Conservation (phyloP, 2,888 invertebrate genomes). For the Agrilus cyanescens region DNA sequence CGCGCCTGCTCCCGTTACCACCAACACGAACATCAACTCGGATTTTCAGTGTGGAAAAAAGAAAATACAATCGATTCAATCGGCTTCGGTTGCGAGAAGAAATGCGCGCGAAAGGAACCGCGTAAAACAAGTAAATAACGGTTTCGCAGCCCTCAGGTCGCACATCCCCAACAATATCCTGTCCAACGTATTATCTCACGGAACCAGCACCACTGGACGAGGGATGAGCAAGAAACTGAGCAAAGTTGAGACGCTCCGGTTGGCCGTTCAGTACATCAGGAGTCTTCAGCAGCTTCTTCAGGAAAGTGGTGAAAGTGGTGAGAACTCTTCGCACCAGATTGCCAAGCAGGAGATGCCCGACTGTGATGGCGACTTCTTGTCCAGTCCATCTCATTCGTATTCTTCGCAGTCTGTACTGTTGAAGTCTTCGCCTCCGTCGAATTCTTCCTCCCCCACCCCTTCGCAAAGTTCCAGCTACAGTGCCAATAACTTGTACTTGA, state of each 20-base stretch:
- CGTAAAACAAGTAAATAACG: constrained; percentile 86
- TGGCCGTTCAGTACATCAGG: constrained; percentile 84
- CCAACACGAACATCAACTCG: too few species aligned
- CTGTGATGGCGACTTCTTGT: constrained; percentile 24
- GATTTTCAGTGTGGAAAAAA: too few species aligned
- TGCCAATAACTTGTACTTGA: constrained; percentile 18
- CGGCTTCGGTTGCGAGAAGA: constrained; percentile 59
- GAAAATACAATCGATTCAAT: too few species aligned
- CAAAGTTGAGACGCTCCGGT: constrained; percentile 79
- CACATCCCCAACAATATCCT: constrained; percentile 79
- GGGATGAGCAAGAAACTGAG: constrained; percentile 67
- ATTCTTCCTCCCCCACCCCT: constrained; percentile 9
- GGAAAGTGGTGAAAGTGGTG: constrained; percentile 41
- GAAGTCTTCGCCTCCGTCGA: neutral
- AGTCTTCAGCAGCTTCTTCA: constrained; percentile 66
- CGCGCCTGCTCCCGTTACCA: too few species aligned
- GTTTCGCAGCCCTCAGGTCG: constrained; percentile 75
- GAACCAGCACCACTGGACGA: constrained; percentile 42
- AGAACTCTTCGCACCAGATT: constrained; percentile 26
- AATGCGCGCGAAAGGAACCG: constrained; percentile 89
- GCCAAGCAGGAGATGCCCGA: too few species aligned
- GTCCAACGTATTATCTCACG: constrained; percentile 44
- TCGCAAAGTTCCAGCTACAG: constrained; percentile 1
- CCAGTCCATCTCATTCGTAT: constrained; percentile 56
- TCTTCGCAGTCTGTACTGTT: constrained; percentile 32